Evolutionary conservation across 2,113 vertebrate species (phyloP).

Genomic region (Stomatorhinus ivindoensis): DNA sequence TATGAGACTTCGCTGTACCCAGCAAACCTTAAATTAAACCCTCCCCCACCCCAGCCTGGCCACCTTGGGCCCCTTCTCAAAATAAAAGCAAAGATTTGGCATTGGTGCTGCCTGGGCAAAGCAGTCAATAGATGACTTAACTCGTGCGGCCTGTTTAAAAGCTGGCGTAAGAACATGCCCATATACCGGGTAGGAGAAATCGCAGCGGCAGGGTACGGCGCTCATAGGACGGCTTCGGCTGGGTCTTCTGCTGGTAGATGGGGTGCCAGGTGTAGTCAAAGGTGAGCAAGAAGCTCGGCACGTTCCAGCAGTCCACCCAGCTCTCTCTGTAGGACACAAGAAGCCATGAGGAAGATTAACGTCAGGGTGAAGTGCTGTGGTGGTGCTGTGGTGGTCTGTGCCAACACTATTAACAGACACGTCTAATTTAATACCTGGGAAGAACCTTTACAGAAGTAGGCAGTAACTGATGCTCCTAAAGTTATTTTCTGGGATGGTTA

Average conservation of each 20-base stretch:
- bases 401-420: background rate
- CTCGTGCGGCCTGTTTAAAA: background rate
- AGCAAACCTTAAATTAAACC: background rate
- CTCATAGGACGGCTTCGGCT: conserved; percentile 89
- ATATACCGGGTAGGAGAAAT: background rate
- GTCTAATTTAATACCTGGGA: background rate
- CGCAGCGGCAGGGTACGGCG: background rate
- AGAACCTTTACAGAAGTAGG: background rate
- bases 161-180: too few species aligned
- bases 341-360: background rate
- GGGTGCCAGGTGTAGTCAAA: conserved; percentile 98
- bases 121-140: background rate
- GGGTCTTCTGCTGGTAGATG: conserved; percentile 92
- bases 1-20: background rate
- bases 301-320: conserved; percentile 97
- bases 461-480: background rate
- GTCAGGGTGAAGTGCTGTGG: background rate
- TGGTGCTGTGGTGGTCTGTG: background rate
- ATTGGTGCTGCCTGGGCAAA: background rate
- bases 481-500: background rate
- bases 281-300: conserved; percentile 84
- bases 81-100: background rate
- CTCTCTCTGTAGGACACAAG: conserved; percentile 62
- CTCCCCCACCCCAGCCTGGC: background rate
- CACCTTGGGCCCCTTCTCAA: background rate